Base-by-base conservation (phyloP, 2,113 vertebrate species). In the Nyctibius bracteatus region DNA sequence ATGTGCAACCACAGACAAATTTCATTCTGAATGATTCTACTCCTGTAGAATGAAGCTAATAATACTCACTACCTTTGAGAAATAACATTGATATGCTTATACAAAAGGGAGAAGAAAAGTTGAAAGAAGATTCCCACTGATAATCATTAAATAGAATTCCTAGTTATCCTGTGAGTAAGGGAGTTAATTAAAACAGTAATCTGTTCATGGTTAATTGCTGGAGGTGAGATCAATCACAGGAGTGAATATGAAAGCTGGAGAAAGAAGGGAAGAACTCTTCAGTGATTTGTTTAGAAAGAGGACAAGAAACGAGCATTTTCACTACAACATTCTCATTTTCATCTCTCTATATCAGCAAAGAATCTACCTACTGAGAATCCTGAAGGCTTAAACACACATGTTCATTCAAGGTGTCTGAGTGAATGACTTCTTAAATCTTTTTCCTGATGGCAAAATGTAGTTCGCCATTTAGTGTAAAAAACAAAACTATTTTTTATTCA, bases 131-230 rank as follows among this genome's bases (percentile, higher is more conserved):
- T 66, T 91, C 47, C 81, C 70, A 81, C 39, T 47, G 55, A 86
- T 62, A 74, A 92, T 86, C 47, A 68, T 77, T 72, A 88, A 73
- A 85, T 14, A 79, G 35, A 88, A 87, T 80, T 96, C 65, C 85
- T 92, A 72, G 44, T 95, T 93, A 85, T 72, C 35, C 71, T 84
- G 52, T 52, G 59, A 90, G 25, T 75, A 88, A 93, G 51, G 35
- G 43, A 96, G 83, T 84, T 89, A 96, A 95, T 89, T 94, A 94
- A 96, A 95, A 92, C 41, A 92, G 44, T 62, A 90, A 87, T 65
- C 66, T 81, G 81, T 70, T 95, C 80, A 66, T 57, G 44, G 52
- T 92, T 96, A 94, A 94, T 92, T 92, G 92, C 43, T 78, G 63
- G 33, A 94, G 54, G 46, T 49, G n/a, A 94, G 37, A 72, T 86